Conservation (phyloP, 2,797 vertebrate genomes). For the Microctenopoma lineatum region DNA sequence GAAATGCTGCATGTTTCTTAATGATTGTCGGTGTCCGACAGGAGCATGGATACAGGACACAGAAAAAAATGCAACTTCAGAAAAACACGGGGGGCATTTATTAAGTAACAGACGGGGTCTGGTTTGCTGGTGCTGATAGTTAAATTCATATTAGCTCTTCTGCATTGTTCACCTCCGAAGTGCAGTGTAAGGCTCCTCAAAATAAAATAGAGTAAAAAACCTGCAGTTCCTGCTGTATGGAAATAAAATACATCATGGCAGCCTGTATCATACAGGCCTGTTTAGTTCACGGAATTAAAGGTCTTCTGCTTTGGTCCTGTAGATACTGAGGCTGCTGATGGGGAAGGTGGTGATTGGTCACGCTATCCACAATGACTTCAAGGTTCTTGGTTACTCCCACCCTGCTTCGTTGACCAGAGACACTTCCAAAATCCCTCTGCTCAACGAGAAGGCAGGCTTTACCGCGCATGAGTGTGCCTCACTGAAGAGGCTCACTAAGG, state of each 20-base stretch:
- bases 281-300: not conserved
- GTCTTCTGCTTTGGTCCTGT: not conserved
- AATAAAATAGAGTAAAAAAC: not conserved
- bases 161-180: not conserved
- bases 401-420: slow-evolving; percentile 87
- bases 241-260: too few relatives aligned
- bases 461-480: slow-evolving; percentile 73
- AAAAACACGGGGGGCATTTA: not conserved
- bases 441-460: slow-evolving; percentile 88
- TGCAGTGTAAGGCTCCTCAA: too few relatives aligned
- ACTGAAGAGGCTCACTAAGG: slow-evolving; percentile 90
- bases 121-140: not conserved
- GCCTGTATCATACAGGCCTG: not conserved
- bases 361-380: slow-evolving; percentile 92
- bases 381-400: slow-evolving; percentile 87
- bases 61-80: too few relatives aligned
- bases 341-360: slow-evolving; percentile 93
- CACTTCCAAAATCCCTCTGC: slow-evolving; percentile 87
- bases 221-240: too few relatives aligned
- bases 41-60: too few relatives aligned
- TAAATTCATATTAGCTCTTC: not conserved
- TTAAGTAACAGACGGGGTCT: not conserved
- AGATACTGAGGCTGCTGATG: slow-evolving; percentile 89
- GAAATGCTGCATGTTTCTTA: too few relatives aligned
- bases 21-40: too few relatives aligned